Evolutionary conservation across 2,797 vertebrate genomes (phyloP).

Genomic region (Melanotaenia boesemani): DNA sequence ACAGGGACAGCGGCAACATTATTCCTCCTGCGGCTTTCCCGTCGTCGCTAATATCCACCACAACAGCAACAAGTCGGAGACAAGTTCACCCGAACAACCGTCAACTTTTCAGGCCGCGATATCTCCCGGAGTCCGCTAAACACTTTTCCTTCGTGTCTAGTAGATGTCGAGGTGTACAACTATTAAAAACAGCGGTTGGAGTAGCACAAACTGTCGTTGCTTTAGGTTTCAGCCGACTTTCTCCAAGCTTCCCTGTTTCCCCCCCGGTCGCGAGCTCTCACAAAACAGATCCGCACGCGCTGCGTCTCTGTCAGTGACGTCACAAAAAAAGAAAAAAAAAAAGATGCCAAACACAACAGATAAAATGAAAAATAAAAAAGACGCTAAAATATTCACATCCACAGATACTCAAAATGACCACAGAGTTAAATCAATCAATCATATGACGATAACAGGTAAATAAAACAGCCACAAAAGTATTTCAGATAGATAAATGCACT

Average conservation of each 20-base stretch:
- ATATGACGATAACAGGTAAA: not conserved
- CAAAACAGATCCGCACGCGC: conserved; percentile 36
- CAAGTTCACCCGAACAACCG: conserved; percentile 41
- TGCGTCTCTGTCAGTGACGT: conserved; percentile 58
- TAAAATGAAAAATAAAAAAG: not conserved
- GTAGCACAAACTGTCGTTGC: not conserved
- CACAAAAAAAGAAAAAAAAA: conserved; percentile 15
- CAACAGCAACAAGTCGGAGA: conserved; percentile 14
- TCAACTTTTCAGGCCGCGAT: conserved; percentile 9
- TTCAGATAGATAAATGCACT: not conserved
- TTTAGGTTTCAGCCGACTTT: conserved; percentile 18
- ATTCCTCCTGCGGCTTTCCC: not conserved
- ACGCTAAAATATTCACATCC: not conserved
- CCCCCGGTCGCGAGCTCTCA: conserved; percentile 29
- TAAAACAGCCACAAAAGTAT: not conserved
- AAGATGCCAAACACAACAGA: not conserved
- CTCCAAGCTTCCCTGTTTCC: conserved; percentile 28
- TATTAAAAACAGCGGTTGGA: rapidly evolving
- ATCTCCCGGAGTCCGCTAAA: rapidly evolving
- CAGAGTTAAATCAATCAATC: not conserved
- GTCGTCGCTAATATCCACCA: conserved; percentile 31
- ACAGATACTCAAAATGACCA: not conserved
- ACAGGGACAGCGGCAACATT: conserved; percentile 27
- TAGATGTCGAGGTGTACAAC: rapidly evolving
- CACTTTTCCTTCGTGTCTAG: rapidly evolving